phyloP scores from a whole-genome alignment of 2,113 vertebrate genomes.

The Rhynchopsitta pachyrhyncha region DNA sequence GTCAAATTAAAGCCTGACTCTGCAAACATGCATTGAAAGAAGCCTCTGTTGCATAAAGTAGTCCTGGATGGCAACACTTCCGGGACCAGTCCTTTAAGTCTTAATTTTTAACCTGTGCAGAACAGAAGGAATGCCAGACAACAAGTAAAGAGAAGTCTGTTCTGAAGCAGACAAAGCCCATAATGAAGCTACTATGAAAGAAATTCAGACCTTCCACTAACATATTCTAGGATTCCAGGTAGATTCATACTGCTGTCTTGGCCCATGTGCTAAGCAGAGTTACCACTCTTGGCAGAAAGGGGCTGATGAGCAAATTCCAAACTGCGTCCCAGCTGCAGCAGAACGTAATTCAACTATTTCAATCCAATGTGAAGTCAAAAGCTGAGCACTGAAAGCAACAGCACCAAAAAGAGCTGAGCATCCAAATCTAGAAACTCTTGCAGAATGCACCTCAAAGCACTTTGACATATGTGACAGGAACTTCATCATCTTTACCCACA shows the following conservation, averaged over 20 bases:
- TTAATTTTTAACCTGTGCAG: not conserved
- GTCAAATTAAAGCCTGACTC: not conserved
- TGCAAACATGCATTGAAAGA: not conserved
- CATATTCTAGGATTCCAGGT: not conserved
- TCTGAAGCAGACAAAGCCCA: not conserved
- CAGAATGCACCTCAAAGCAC: not conserved
- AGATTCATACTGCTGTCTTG: not conserved
- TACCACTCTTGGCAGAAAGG: not conserved
- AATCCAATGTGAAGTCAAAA: not conserved
- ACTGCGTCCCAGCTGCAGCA: not conserved
- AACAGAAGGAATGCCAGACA: not conserved
- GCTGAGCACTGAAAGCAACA: not conserved
- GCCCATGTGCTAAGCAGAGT: not conserved
- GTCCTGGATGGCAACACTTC: not conserved
- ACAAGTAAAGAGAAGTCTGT: not conserved
- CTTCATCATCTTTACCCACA: not conserved
- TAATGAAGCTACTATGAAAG: not conserved
- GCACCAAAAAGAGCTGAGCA: not conserved
- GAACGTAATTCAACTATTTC: not conserved
- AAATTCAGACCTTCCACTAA: not conserved
- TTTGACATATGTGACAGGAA: not conserved
- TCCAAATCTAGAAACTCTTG: not conserved
- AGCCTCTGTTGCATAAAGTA: not conserved
- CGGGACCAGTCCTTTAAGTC: not conserved
- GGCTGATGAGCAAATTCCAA: not conserved